Conservation (phyloP, 2,888 invertebrate species). For the Zygaena filipendulae region DNA sequence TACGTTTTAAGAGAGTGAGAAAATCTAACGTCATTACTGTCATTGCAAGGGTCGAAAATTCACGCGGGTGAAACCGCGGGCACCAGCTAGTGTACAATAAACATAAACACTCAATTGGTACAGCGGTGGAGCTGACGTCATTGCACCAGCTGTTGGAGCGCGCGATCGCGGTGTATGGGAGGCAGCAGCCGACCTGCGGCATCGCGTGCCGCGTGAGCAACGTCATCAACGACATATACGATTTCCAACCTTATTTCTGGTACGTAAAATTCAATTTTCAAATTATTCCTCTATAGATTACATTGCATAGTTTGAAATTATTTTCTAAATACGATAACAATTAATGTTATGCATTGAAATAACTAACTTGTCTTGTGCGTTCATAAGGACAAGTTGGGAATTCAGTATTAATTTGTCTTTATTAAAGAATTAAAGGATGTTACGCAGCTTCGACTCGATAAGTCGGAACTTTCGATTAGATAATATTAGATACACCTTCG, state of each 20-base stretch:
- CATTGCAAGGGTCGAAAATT: no score
- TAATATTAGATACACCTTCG: no score
- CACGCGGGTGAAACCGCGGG: no score
- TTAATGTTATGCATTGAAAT: conserved; percentile 9
- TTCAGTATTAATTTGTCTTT: no score
- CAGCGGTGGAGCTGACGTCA: conserved; percentile 51
- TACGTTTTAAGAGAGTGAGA: no score
- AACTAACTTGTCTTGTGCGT: neutral
- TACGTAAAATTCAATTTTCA: conserved; percentile 21
- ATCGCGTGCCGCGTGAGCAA: conserved; percentile 55
- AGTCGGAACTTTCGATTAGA: no score
- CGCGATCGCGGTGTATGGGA: conserved; percentile 46
- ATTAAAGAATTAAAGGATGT: no score
- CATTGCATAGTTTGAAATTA: neutral
- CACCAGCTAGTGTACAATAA: no score
- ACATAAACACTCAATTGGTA: no score
- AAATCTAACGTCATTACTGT: no score
- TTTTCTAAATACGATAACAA: conserved; percentile 12
- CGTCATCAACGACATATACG: conserved; percentile 56
- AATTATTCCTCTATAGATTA: neutral
- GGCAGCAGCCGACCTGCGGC: conserved; percentile 47
- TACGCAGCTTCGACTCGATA: no score
- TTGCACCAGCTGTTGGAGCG: conserved; percentile 56
- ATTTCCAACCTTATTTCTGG: conserved; percentile 61
- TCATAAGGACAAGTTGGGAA: neutral